Conservation (phyloP, 2,797 vertebrate genomes). For the Eulemur albifrons region DNA sequence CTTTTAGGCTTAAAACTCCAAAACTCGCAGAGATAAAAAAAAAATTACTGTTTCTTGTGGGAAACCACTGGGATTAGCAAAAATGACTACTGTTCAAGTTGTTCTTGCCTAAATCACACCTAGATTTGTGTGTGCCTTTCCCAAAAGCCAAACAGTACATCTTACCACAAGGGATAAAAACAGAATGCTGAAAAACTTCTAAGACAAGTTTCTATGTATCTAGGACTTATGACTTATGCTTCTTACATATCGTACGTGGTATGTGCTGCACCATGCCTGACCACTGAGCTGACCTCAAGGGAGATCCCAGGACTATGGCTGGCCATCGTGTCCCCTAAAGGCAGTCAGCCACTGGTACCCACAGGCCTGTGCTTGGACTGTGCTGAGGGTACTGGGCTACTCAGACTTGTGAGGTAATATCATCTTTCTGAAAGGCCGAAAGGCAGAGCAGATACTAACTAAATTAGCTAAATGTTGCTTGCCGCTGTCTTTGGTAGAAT, state of each 20-base stretch:
- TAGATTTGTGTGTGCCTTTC: not conserved
- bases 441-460: not conserved
- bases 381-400: not conserved
- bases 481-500: not conserved
- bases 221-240: not conserved
- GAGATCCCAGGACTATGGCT: not conserved
- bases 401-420: not conserved
- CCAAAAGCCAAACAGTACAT: not conserved
- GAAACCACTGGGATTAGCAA: not conserved
- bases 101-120: not conserved
- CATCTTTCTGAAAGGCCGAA: not conserved
- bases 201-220: not conserved
- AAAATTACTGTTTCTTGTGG: not conserved
- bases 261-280: not conserved
- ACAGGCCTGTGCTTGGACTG: not conserved
- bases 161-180: not conserved
- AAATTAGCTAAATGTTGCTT: not conserved
- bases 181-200: not conserved
- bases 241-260: not conserved
- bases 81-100: not conserved
- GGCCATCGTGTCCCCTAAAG: not conserved
- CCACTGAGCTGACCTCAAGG: not conserved
- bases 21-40: not conserved
- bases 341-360: not conserved
- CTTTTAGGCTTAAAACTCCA: not conserved